These are phyloP conservation scores for Galemys pyrenaicus DNA, from an alignment of 2,113 vertebrate genomes.

Conservation along the genomic window DNA sequence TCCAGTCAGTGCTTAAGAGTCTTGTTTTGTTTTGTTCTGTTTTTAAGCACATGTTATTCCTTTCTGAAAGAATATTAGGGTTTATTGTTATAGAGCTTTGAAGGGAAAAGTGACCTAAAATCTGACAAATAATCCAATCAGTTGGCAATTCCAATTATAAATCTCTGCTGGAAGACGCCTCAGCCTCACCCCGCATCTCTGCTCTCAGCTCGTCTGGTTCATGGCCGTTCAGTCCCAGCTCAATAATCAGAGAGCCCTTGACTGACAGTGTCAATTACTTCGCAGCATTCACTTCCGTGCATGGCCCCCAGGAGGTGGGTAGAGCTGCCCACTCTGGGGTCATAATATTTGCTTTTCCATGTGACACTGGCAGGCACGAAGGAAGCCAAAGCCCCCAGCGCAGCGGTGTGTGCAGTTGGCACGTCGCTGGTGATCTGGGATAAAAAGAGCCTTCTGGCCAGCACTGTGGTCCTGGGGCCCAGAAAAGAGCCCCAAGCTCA, in stretches of 20 bases:
- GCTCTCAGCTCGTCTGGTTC: background rate
- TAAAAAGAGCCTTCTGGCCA: background rate
- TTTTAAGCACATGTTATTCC: background rate
- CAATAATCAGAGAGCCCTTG: background rate
- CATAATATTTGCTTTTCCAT: background rate
- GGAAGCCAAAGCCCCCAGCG: background rate
- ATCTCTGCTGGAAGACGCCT: background rate
- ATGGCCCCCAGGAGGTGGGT: background rate
- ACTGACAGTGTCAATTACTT: background rate
- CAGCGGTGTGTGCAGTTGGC: no score
- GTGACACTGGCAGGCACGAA: background rate
- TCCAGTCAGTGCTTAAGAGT: no score
- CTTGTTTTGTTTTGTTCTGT: background rate
- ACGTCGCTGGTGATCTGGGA: background rate
- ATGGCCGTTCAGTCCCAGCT: background rate
- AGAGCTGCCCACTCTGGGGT: background rate
- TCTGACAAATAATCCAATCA: background rate
- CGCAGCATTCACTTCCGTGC: background rate
- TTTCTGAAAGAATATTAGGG: background rate
- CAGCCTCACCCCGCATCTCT: background rate
- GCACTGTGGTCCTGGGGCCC: background rate
- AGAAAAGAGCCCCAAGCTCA: background rate
- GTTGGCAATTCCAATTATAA: background rate
- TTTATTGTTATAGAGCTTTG: background rate
- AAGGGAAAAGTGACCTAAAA: background rate